Evolutionary conservation across 2,113 vertebrate genomes (phyloP), one percentile per base, ranked within the genome.

Genomic region (Ploceus nigricollis): DNA sequence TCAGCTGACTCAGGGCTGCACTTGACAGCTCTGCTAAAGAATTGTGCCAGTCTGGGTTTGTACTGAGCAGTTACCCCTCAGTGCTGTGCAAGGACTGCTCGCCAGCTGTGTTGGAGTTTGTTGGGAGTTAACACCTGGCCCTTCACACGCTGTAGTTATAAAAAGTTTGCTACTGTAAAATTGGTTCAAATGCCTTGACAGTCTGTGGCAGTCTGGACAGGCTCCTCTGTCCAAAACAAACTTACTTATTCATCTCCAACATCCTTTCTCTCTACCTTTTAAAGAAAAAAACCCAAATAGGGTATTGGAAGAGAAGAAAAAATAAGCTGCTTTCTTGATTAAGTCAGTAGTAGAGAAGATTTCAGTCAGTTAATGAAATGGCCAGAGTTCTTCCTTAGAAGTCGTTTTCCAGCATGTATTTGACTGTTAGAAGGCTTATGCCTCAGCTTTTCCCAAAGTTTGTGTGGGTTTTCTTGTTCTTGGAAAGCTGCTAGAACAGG

Each of bases 51-150:
- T 35, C 40, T 91, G 72, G 16, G 50, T 95, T 76, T 70, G 22
- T 10, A 1, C 22, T 64, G 57, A 33, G 9, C 93, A 86, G 64
- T 77, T 82, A 50, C 28, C 40, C 64, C 82, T 89, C 86, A 64
- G 96, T 94, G 84, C 82, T 95, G 68, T 88, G 93, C 87, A 80
- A 75, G 66, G 92, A 15, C 78, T 82, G 51, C 89, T 91, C 45
- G 70, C 72, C 44, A 84, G 65, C 35, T 82, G 23, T 19, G 56
- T 31, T 94, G 31, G 37, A 50, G 54, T 72, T 68, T 30, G 13
- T 51, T 10, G 4, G 40, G 27, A 56, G 8, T 60, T 82, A 50
- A 18, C 13, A 30, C 7, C n/a, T 47, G 64, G 18, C 30, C 31
- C 30, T 73, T 63, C 5, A 3, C 1, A 4, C 24, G 2, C 25